Evolutionary conservation across 2,113 vertebrate species (phyloP).

Genomic region (Nipponia nippon): DNA sequence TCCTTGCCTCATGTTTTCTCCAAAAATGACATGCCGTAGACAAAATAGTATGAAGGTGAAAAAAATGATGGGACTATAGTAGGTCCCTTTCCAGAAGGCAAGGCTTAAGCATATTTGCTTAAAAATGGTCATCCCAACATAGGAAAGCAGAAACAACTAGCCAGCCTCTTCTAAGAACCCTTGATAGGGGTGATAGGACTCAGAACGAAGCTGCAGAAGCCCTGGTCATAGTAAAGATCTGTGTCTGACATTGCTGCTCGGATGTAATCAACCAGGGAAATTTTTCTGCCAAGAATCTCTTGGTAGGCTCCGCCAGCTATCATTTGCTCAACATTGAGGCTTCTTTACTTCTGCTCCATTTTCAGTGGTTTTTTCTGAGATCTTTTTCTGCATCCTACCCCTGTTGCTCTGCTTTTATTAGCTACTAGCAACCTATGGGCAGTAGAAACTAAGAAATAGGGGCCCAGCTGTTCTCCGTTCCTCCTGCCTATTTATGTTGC

Average conservation of each 20-base stretch:
- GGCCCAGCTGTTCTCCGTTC: neutral
- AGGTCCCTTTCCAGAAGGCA: neutral
- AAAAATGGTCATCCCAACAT: neutral
- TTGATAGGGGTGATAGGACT: neutral
- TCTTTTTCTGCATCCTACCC: neutral
- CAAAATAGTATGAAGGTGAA: neutral
- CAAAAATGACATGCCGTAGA: neutral
- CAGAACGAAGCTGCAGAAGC: neutral
- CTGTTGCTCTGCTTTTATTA: neutral
- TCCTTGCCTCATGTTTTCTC: neutral
- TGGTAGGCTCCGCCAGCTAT: neutral
- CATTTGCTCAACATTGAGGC: neutral
- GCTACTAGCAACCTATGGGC: neutral
- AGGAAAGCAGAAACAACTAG: neutral
- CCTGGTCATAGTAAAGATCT: neutral
- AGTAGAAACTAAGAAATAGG: neutral
- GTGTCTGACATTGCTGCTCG: neutral
- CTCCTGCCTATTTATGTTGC: neutral
- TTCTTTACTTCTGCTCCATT: neutral
- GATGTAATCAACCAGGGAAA: neutral
- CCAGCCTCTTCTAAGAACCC: neutral
- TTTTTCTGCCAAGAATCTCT: neutral
- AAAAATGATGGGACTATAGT: neutral
- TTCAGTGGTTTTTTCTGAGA: neutral
- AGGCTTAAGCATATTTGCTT: neutral